These are phyloP conservation scores for Sepiola atlantica DNA, from an alignment of 2,888 invertebrate genomes.

Conservation along the genomic window DNA sequence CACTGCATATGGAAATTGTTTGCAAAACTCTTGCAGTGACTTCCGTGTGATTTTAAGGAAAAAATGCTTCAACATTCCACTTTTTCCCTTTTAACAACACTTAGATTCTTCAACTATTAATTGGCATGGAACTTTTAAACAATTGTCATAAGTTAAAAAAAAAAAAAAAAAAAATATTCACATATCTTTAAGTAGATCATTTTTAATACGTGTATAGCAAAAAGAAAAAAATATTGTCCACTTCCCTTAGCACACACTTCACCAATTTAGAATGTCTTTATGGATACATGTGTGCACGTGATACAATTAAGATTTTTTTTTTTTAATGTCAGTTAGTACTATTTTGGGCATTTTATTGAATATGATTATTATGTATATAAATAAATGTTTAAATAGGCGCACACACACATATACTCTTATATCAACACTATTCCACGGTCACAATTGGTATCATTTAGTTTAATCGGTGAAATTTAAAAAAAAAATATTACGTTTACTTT, in stretches of 20 bases:
- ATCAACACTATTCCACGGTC: background rate
- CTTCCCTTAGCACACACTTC: background rate
- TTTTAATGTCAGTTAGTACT: background rate
- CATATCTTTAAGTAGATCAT: background rate
- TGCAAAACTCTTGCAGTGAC: background rate
- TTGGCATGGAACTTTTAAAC: background rate
- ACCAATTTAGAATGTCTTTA: background rate
- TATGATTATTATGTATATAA: background rate
- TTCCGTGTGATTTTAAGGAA: slow-evolving; percentile 24
- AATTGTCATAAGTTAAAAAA: background rate
- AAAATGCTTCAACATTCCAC: slow-evolving; percentile 45
- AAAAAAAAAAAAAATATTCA: background rate
- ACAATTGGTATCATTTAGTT: background rate
- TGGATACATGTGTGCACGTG: background rate
- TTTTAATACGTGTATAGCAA: background rate
- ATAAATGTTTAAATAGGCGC: no score
- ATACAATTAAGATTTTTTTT: background rate
- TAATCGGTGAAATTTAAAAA: background rate
- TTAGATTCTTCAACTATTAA: background rate
- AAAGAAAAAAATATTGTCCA: background rate
- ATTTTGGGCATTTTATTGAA: background rate
- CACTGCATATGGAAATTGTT: background rate
- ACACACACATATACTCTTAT: background rate
- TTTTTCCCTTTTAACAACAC: background rate
- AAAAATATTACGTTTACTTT: background rate